phyloP scores from a whole-genome alignment of 2,113 vertebrate genomes.

The Mesocricetus auratus region DNA sequence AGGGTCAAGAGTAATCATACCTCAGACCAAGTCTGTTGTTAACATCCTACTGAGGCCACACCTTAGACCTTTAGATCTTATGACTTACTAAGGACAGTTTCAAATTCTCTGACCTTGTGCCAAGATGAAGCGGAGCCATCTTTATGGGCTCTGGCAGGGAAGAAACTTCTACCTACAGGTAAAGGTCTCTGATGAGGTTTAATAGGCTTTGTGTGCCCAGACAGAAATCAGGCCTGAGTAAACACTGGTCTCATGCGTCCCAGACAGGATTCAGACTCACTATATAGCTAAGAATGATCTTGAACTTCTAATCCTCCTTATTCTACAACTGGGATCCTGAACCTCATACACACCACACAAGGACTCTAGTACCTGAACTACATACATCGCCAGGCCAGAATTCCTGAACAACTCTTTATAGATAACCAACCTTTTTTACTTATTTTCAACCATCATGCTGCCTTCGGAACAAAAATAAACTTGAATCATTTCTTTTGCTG shows the following conservation, averaged over 20 bases:
- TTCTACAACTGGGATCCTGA: not conserved
- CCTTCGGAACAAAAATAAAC: not conserved
- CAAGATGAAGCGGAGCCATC: too few relatives aligned
- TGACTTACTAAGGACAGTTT: too few relatives aligned
- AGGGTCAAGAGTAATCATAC: too few relatives aligned
- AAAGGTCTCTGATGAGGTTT: not conserved
- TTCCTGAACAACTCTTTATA: not conserved
- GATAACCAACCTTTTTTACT: not conserved
- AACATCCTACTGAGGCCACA: too few relatives aligned
- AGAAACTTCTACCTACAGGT: not conserved
- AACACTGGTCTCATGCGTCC: not conserved
- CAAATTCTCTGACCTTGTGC: too few relatives aligned
- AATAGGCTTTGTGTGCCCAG: not conserved
- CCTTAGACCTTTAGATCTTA: too few relatives aligned
- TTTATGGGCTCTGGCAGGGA: too few relatives aligned
- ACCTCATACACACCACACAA: too few relatives aligned
- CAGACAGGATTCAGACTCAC: not conserved
- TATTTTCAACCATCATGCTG: not conserved
- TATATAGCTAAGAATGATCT: not conserved
- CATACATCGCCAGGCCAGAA: too few relatives aligned
- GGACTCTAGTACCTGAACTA: not conserved
- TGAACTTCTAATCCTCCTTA: not conserved
- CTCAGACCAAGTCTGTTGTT: too few relatives aligned
- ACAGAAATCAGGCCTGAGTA: not conserved
- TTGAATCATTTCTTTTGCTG: not conserved